Base-by-base conservation (phyloP, 2,797 vertebrate species). In the Pipistrellus kuhlii region DNA sequence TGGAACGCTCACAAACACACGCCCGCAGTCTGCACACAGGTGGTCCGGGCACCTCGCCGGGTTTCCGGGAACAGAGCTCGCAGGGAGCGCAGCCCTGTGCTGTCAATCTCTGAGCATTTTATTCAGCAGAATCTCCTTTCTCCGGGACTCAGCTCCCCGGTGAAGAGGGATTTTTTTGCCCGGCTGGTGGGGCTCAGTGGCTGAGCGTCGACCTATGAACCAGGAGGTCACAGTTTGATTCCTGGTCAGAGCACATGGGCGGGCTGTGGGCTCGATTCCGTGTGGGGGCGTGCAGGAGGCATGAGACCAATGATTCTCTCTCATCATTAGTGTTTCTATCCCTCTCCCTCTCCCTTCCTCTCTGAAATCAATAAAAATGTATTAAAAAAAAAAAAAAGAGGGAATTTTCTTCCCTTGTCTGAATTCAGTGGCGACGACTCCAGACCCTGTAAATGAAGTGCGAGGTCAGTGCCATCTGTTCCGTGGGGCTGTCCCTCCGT, bases 11-110 rank as follows among this genome's bases (percentile, higher is more conserved):
- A 4, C 30, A 3, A 11, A 11, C 44, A 44, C 44, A 11, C 44
- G 44, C 46, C 32, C 27, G 0, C 6, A 3, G 51, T 32, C 57
- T 48, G 32, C 13, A 4, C 2, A 57, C 75, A 38, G 51, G 73
- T 13, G 64, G 35, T 18, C 41, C 3, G 2, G 0, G 11, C 0
- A 0, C 20, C 59, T 20, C 27, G 6, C 21, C n/a, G 23, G 77
- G 23, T 20, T 18, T 77, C 23, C 51, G 35, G 2, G 44, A 64
- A 21, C 27, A 15, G 73, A 85, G 75, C 66, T 41, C 5, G 18
- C 15, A 3, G 0, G 3, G 18, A 15, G 20, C 51, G 30, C 30
- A 4, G 9, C 44, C 23, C 46, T 53, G 2, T 10, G 0, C 12
- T 1, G 27, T 30, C 35, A 0, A 9, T 14, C 35, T 41, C 4